These are phyloP conservation scores for Drosophila mimetica DNA, from an alignment of 2,888 invertebrate species.

Conservation along the genomic window DNA sequence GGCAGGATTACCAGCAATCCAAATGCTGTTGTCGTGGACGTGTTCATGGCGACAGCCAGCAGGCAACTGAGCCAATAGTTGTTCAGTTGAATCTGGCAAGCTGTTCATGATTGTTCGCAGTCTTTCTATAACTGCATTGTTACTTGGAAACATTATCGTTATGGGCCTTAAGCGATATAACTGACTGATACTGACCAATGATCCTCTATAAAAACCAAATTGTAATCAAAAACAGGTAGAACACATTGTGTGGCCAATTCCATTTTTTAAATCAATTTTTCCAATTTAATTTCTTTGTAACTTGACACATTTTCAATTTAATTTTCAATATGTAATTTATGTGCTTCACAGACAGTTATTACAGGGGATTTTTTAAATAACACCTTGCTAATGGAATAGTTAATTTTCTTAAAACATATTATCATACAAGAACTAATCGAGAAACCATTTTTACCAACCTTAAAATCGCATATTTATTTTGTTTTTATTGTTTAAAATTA, in stretches of 20 bases:
- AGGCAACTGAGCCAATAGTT: conserved; percentile 3
- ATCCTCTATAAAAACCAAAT: neutral
- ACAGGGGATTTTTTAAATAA: conserved; percentile 5
- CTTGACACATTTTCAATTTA: neutral
- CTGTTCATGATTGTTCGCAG: conserved; percentile 14
- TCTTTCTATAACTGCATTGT: neutral
- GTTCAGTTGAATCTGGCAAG: conserved; percentile 10
- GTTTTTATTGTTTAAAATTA: too few relatives aligned
- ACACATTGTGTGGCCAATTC: neutral
- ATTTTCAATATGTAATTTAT: conserved; percentile 17
- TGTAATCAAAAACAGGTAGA: neutral
- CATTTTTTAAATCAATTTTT: neutral
- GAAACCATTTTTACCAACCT: neutral
- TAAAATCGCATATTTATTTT: too few relatives aligned
- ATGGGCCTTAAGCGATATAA: too few relatives aligned
- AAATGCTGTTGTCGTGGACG: neutral
- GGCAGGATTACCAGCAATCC: conserved; percentile 34
- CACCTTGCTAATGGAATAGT: neutral
- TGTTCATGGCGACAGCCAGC: conserved; percentile 12
- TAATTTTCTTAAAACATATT: neutral
- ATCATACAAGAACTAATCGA: neutral
- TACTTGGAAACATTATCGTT: neutral
- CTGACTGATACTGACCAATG: too few relatives aligned
- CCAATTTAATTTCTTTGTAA: neutral
- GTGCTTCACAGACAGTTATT: conserved; percentile 5